These are phyloP conservation scores for Melanostoma scalare DNA, from an alignment of 2,888 invertebrate species.

Conservation along the genomic window DNA sequence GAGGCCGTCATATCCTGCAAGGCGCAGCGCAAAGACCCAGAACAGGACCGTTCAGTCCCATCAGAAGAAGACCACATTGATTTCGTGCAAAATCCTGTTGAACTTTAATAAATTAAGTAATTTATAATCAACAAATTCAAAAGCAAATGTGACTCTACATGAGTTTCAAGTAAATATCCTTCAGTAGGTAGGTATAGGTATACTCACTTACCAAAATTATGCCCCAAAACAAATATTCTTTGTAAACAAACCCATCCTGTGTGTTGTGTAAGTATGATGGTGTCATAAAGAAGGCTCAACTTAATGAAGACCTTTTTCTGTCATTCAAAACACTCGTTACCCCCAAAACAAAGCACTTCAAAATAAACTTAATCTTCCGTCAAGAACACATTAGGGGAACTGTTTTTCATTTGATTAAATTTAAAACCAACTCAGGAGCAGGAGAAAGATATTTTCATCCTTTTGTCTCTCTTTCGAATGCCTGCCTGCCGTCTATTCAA, in stretches of 20 bases:
- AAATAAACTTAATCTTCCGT: neutral
- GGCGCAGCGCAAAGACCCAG: neutral
- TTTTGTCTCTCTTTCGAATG: neutral
- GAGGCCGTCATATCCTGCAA: constrained; percentile 7
- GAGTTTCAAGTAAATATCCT: no score
- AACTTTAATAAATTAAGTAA: neutral
- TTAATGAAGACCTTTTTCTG: neutral
- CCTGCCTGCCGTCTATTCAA: neutral
- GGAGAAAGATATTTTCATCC: neutral
- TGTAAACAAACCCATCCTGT: neutral
- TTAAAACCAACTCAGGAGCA: neutral
- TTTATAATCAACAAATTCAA: no score
- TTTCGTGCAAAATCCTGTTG: neutral
- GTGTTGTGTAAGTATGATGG: neutral
- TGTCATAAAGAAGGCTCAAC: neutral
- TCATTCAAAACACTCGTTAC: constrained; percentile 7
- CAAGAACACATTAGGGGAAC: neutral
- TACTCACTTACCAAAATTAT: neutral
- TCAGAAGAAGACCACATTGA: constrained; percentile 11
- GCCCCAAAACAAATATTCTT: neutral
- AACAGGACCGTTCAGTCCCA: constrained; percentile 10
- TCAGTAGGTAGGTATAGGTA: no score
- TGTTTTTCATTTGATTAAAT: constrained; percentile 3
- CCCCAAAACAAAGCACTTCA: constrained; percentile 5
- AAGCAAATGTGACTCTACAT: no score